Conservation (phyloP, 1,140 invertebrate genomes). For the Neodiprion lecontei region DNA sequence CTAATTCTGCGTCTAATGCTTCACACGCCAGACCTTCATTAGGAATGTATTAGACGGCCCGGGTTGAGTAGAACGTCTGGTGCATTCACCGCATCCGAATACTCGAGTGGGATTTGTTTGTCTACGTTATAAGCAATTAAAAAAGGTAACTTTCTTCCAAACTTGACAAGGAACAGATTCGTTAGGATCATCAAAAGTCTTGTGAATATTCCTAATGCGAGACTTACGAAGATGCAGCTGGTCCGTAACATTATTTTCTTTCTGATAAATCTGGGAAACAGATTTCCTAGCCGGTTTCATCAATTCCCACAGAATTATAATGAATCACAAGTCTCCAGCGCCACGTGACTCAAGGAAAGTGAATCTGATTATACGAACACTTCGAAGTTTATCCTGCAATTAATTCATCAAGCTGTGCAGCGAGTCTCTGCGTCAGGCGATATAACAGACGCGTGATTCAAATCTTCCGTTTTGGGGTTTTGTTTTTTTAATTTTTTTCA, state of each 20-base stretch:
- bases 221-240: too few relatives aligned
- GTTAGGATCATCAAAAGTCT: not conserved
- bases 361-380: not conserved
- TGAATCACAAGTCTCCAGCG: not conserved
- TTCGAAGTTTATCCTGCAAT: not conserved
- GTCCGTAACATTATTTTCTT: too few relatives aligned
- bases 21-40: not conserved
- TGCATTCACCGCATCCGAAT: not conserved
- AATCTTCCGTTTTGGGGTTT: not conserved
- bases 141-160: not conserved
- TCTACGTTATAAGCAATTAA: not conserved
- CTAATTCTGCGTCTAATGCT: not conserved
- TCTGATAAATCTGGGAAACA: not conserved
- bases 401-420: not conserved
- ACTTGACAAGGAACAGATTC: not conserved
- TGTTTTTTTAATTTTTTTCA: not conserved
- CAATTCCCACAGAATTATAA: not conserved
- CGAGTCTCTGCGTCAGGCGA: not conserved
- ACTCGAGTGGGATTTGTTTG: not conserved
- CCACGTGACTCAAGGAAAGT: not conserved
- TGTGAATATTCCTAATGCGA: too few relatives aligned
- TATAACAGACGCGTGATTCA: not conserved
- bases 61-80: slow-evolving; percentile 1
- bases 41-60: not conserved
- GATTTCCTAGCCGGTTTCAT: not conserved